phyloP scores from a whole-genome alignment of 1,140 invertebrate genomes.

The Adelges cooleyi region DNA sequence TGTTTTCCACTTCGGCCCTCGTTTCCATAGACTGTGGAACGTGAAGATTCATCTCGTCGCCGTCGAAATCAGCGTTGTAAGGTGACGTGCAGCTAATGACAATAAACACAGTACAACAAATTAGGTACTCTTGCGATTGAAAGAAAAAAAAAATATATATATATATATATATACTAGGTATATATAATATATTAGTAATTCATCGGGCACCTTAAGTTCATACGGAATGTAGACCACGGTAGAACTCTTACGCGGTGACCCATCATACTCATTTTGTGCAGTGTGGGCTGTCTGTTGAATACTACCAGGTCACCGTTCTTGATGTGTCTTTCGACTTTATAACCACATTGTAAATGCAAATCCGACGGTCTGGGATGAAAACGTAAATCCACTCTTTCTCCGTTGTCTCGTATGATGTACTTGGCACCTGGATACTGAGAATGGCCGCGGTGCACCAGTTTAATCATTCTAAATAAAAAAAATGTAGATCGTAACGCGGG shows the following conservation, averaged over 20 bases:
- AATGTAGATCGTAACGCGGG: too few relatives aligned
- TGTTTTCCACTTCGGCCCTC: slow-evolving; percentile 92
- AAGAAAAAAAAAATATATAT: background rate
- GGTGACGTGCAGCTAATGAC: slow-evolving; percentile 86
- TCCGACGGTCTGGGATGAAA: slow-evolving; percentile 98
- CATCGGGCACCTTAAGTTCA: slow-evolving; percentile 66
- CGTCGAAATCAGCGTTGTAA: slow-evolving; percentile 99
- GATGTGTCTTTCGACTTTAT: slow-evolving; percentile 87
- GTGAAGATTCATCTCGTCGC: slow-evolving; percentile 99
- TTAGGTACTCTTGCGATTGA: background rate
- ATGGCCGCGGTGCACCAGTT: slow-evolving; percentile 90
- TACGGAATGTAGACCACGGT: slow-evolving; percentile 95
- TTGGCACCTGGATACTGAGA: slow-evolving; percentile 98
- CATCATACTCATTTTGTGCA: slow-evolving; percentile 99
- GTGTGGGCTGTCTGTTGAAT: slow-evolving; percentile 97
- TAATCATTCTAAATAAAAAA: slow-evolving; percentile 66
- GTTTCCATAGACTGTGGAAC: slow-evolving; percentile 99
- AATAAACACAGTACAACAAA: slow-evolving; percentile 36
- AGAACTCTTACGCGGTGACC: slow-evolving; percentile 95
- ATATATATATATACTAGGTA: too few relatives aligned
- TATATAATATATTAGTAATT: background rate
- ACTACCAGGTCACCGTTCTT: slow-evolving; percentile 96
- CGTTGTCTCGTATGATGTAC: slow-evolving; percentile 97
- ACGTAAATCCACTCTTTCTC: slow-evolving; percentile 92
- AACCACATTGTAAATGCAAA: slow-evolving; percentile 96